A percentile compares a stretch with the other conserved stretches of the same genome.
These are phyloP conservation scores for Mythimna lalbum DNA, from an alignment of 2,888 invertebrate species.

Conservation along the genomic window DNA sequence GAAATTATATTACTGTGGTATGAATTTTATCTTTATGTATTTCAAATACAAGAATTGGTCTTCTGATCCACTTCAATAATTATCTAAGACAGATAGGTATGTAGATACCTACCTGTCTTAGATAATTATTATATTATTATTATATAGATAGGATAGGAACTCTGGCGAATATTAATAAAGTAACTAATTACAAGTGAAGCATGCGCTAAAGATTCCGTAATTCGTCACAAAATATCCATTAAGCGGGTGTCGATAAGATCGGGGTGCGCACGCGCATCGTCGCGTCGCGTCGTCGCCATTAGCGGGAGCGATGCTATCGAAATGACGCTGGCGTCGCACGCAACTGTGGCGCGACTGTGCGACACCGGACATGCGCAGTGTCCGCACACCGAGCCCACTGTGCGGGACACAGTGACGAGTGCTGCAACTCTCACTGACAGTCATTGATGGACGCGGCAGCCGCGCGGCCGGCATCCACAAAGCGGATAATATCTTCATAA, in stretches of 20 bases:
- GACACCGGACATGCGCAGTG: slow-evolving; percentile 16
- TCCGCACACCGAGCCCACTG: neutral
- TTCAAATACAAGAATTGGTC: no score
- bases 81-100: no score
- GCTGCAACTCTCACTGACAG: slow-evolving; percentile 49
- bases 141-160: no score
- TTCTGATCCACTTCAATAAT: neutral
- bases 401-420: neutral
- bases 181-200: neutral
- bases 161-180: neutral
- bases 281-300: slow-evolving; percentile 31
- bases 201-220: slow-evolving; percentile 45
- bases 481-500: slow-evolving; percentile 87
- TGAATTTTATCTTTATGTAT: no score
- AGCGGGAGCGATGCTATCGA: slow-evolving; percentile 44
- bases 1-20: no score
- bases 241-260: slow-evolving; percentile 41
- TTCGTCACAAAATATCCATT: slow-evolving; percentile 49
- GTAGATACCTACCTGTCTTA: no score
- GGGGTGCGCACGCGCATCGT: slow-evolving; percentile 25
- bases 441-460: slow-evolving; percentile 70
- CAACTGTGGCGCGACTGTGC: slow-evolving; percentile 20
- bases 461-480: slow-evolving; percentile 76
- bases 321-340: slow-evolving; percentile 16
- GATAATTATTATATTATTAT: no score